phyloP scores from a whole-genome alignment of 2,888 invertebrate species.

The Branchellion lobata region DNA sequence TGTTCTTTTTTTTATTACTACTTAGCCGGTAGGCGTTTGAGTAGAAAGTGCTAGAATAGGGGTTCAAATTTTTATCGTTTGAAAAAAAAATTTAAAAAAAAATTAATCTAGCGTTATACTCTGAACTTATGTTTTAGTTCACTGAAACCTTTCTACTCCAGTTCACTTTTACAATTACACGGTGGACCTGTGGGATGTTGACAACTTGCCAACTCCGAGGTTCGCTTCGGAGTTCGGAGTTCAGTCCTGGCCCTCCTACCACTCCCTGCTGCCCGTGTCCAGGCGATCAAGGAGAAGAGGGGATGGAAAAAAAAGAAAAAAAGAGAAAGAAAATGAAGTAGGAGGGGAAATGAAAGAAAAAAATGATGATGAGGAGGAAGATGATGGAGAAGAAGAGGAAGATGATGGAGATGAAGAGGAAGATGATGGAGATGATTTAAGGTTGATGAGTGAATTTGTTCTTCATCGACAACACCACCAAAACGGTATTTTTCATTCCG shows the following conservation, averaged over 20 bases:
- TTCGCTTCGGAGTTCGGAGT: slow-evolving; percentile 95
- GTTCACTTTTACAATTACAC: slow-evolving; percentile 84
- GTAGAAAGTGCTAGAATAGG: no score
- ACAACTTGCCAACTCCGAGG: slow-evolving; percentile 76
- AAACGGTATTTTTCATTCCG: slow-evolving; percentile 34
- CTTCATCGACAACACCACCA: slow-evolving; percentile 81
- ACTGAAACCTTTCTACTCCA: no score
- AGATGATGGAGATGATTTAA: slow-evolving; percentile 57
- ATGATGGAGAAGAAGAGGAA: not conserved
- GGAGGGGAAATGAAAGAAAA: not conserved
- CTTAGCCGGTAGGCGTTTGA: no score
- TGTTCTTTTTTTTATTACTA: no score
- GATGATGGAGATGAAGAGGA: slow-evolving; percentile 6
- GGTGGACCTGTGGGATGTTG: slow-evolving; percentile 77
- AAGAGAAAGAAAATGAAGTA: not conserved
- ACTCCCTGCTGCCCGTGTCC: slow-evolving; percentile 67
- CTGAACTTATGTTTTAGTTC: no score
- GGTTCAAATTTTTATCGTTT: no score
- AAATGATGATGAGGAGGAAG: not conserved
- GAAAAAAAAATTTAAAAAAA: no score
- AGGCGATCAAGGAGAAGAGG: slow-evolving; percentile 47
- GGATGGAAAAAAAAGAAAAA: not conserved
- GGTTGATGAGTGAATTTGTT: slow-evolving; percentile 68
- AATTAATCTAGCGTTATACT: no score
- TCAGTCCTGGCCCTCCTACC: slow-evolving; percentile 80